phyloP scores from a whole-genome alignment of 2,888 invertebrate genomes.

The Catocala sponsa region DNA sequence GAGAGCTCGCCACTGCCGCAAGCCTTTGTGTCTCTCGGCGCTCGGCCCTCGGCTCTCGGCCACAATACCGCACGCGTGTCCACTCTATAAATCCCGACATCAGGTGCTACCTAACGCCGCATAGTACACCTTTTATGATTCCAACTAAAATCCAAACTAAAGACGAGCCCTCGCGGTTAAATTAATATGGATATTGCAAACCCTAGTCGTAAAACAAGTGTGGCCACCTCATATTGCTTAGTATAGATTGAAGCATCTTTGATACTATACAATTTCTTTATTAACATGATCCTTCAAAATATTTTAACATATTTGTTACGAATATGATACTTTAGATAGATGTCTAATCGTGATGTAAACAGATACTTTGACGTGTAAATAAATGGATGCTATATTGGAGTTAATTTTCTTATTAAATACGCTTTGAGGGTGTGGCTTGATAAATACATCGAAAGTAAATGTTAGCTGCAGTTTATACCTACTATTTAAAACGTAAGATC shows the following conservation, averaged over 20 bases:
- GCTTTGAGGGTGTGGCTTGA: constrained; percentile 3
- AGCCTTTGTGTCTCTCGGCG: constrained; percentile 50
- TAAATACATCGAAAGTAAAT: not conserved
- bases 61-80: constrained; percentile 57
- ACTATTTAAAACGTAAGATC: too few species aligned
- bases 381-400: constrained; percentile 2
- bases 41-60: constrained; percentile 23
- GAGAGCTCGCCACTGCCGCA: constrained; percentile 34
- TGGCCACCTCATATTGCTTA: constrained; percentile 22
- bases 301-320: not conserved
- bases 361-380: constrained; percentile 2
- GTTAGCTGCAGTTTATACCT: not conserved
- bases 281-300: constrained; percentile 8
- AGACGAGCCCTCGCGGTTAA: constrained; percentile 27
- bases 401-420: constrained; percentile 6
- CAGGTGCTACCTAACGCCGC: constrained; percentile 52
- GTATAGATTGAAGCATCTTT: constrained; percentile 26
- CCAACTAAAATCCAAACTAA: constrained; percentile 41
- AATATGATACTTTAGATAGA: constrained; percentile 1
- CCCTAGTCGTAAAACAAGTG: constrained; percentile 39
- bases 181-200: constrained; percentile 43
- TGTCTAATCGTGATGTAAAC: constrained; percentile 1
- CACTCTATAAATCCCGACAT: constrained; percentile 50
- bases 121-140: constrained; percentile 49
- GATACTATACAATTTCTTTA: constrained; percentile 32